Evolutionary conservation across 2,797 vertebrate species (phyloP).

Genomic region (Sparus aurata): DNA sequence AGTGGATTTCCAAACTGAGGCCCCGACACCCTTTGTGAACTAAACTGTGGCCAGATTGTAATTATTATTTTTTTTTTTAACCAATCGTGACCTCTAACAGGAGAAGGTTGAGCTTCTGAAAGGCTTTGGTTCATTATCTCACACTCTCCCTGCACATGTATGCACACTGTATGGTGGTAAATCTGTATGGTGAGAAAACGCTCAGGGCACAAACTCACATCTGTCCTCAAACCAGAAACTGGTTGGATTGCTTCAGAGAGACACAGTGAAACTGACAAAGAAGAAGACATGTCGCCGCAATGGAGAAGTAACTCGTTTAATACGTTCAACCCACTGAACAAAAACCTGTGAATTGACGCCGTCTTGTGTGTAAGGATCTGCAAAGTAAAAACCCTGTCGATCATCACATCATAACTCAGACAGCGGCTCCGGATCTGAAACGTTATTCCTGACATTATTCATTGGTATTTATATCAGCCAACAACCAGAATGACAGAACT

Average conservation of each 20-base stretch:
- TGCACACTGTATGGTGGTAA: not conserved
- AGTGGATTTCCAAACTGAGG: conserved; percentile 24
- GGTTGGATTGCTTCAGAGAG: conserved; percentile 6
- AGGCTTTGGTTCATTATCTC: not conserved
- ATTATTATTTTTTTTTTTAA: not conserved
- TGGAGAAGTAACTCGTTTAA: not conserved
- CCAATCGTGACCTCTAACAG: conserved; percentile 9
- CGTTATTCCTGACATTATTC: conserved; percentile 12
- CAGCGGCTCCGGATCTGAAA: conserved; percentile 12
- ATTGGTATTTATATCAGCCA: conserved; percentile 14
- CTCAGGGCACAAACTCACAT: not conserved
- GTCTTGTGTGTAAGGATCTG: conserved; percentile 8
- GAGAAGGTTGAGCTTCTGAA: conserved; percentile 1
- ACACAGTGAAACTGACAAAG: not conserved
- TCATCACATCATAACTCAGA: conserved; percentile 14
- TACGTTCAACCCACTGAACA: not conserved
- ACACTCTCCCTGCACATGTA: not conserved
- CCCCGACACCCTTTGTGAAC: conserved; percentile 1
- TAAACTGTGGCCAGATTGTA: conserved; percentile 15
- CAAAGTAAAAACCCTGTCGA: conserved; percentile 10
- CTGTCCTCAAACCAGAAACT: not conserved
- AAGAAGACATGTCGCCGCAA: not conserved
- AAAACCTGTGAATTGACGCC: not conserved
- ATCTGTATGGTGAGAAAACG: not conserved
- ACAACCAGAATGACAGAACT: not conserved